Percentiles rank a stretch among this genome's conserved stretches.
These are phyloP conservation scores for Pluvialis apricaria DNA, from an alignment of 2,113 vertebrate genomes.

Conservation along the genomic window DNA sequence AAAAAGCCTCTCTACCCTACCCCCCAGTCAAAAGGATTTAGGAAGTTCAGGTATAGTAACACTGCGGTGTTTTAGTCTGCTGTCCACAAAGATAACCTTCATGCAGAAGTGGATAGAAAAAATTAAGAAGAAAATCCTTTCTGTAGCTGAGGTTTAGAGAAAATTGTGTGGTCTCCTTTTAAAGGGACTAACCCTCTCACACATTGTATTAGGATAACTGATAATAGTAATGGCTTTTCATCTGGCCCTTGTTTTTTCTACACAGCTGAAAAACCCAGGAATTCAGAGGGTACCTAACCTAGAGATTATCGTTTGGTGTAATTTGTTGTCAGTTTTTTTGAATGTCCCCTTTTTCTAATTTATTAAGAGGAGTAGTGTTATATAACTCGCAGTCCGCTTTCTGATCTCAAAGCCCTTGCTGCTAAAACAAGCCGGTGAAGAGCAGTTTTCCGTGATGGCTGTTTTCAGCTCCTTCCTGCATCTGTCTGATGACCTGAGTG, in stretches of 20 bases:
- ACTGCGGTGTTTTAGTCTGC: neutral
- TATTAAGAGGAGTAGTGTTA: neutral
- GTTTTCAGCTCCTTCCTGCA: neutral
- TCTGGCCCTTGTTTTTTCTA: neutral
- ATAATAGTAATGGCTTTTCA: neutral
- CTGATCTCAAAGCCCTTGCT: neutral
- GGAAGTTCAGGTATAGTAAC: neutral
- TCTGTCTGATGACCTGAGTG: neutral
- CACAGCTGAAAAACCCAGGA: neutral
- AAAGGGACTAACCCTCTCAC: neutral
- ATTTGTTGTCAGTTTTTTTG: neutral
- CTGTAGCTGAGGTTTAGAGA: neutral
- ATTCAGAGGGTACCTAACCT: neutral
- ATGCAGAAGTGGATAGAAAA: neutral
- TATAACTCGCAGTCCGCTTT: neutral
- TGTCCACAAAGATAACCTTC: neutral
- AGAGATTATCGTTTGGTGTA: neutral
- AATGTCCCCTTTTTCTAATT: neutral
- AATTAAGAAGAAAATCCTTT: neutral
- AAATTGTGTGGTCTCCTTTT: neutral
- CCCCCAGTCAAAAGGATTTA: neutral
- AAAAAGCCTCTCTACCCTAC: neutral
- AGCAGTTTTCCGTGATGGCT: neutral
- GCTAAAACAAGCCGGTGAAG: neutral
- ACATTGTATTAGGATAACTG: neutral